phyloP scores from a whole-genome alignment of 2,888 invertebrate species.

The Allacma fusca region DNA sequence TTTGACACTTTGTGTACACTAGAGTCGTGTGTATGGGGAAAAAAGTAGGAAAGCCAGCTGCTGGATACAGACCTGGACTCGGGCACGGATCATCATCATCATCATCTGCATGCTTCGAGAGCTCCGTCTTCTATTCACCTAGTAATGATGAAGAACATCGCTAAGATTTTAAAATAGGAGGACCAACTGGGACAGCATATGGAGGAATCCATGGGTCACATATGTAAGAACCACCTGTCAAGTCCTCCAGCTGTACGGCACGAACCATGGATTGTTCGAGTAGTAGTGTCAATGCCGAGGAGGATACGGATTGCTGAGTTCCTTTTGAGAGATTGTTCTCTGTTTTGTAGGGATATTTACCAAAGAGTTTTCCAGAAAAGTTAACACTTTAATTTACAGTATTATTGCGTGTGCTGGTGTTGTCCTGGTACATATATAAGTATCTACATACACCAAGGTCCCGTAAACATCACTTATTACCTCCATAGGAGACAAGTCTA shows the following conservation, averaged over 20 bases:
- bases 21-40: slow-evolving; percentile 19
- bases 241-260: slow-evolving; percentile 1
- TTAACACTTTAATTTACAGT: neutral
- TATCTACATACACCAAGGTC: no score
- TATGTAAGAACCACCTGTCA: slow-evolving; percentile 18
- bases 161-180: neutral
- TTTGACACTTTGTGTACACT: slow-evolving; percentile 34
- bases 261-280: slow-evolving; percentile 12
- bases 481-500: no score
- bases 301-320: neutral
- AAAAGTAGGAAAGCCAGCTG: slow-evolving; percentile 33
- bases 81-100: slow-evolving; percentile 4
- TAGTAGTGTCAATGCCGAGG: neutral
- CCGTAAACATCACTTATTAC: no score
- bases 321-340: neutral
- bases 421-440: neutral
- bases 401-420: neutral
- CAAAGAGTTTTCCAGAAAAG: neutral
- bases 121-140: neutral
- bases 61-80: slow-evolving; percentile 14
- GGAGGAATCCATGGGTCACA: slow-evolving; percentile 16
- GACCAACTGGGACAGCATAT: slow-evolving; percentile 19
- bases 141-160: slow-evolving; percentile 21
- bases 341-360: no score
- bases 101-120: neutral